A percentile compares a stretch with the other conserved stretches of the same genome.
Conservation (phyloP, 64 coral and sea anemone genomes). For the Stylophora pistillata region DNA sequence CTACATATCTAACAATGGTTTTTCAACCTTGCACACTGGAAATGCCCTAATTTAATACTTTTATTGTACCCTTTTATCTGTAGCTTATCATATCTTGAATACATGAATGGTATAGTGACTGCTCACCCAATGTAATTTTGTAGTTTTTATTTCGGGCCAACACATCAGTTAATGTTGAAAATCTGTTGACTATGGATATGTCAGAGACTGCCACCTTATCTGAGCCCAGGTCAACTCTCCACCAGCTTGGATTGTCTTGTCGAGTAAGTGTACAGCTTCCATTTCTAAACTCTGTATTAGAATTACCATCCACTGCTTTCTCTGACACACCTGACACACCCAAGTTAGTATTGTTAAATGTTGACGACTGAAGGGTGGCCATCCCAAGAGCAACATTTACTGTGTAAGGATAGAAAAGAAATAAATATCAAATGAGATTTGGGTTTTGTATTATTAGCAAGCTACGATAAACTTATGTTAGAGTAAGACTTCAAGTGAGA, state of each 20-base stretch:
- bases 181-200: neutral
- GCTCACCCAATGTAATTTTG: neutral
- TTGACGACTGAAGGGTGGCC: neutral
- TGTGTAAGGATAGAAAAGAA: neutral
- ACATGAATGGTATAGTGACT: neutral
- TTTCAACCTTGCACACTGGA: too few relatives aligned
- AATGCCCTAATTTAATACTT: too few relatives aligned
- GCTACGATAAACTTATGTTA: too few relatives aligned
- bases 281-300: neutral
- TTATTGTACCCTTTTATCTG: too few relatives aligned
- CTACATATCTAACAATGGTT: neutral
- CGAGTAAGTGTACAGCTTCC: neutral
- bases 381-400: conserved; percentile 8
- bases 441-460: too few relatives aligned
- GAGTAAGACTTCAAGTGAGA: too few relatives aligned
- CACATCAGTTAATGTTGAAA: neutral
- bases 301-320: conserved; percentile 25
- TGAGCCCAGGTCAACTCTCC: too few relatives aligned
- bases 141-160: neutral
- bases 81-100: neutral
- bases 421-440: neutral
- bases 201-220: too few relatives aligned
- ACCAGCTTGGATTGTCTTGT: neutral
- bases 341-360: neutral
- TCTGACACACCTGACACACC: neutral